These are phyloP conservation scores for Thinocorus orbignyianus DNA, from an alignment of 2,113 vertebrate species.

Conservation along the genomic window DNA sequence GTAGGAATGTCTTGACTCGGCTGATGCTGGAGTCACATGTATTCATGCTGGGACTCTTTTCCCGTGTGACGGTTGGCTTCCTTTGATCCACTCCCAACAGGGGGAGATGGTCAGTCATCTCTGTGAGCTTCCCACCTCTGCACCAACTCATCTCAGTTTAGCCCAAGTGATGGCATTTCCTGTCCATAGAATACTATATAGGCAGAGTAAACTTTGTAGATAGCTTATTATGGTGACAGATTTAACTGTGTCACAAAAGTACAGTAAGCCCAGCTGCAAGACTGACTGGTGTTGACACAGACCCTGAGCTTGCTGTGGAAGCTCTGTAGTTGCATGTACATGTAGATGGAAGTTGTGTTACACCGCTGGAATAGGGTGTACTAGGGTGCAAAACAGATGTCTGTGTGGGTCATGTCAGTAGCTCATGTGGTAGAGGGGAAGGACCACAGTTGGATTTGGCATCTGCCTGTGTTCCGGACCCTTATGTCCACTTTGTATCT, in stretches of 20 bases:
- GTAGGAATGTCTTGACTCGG: fast-evolving
- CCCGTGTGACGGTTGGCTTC: neutral
- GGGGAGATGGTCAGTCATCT: neutral
- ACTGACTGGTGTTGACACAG: neutral
- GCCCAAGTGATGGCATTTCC: neutral
- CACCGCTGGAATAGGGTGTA: neutral
- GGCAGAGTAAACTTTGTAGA: neutral
- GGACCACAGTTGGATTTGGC: neutral
- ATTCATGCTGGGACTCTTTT: neutral
- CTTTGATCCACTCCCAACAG: neutral
- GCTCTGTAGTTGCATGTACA: no score
- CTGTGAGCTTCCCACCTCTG: neutral
- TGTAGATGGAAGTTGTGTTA: neutral
- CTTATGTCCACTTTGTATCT: no score
- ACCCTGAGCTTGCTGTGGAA: neutral
- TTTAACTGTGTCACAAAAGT: neutral
- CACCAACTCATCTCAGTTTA: neutral
- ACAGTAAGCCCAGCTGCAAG: neutral
- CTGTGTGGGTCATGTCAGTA: neutral
- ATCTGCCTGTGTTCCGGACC: neutral
- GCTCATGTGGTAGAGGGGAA: neutral
- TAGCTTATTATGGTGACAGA: neutral
- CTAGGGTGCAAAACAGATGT: neutral
- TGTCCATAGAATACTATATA: neutral
- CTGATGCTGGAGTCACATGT: neutral